phyloP scores from a whole-genome alignment of 2,888 invertebrate genomes.

The Campoletis raptor region DNA sequence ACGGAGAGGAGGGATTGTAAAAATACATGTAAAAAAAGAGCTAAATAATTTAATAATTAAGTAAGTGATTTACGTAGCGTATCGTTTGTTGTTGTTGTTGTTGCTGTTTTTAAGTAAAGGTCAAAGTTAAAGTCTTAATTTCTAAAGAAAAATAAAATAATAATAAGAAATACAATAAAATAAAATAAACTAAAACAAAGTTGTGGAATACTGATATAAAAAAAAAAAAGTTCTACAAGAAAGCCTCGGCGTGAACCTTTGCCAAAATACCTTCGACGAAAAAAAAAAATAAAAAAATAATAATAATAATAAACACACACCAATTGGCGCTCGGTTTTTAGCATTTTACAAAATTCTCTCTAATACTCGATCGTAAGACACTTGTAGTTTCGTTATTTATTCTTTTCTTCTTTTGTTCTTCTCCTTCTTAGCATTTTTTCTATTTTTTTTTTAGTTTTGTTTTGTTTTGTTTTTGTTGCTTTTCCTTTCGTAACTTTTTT shows the following conservation, averaged over 20 bases:
- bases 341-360: slow-evolving; percentile 61
- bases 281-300: neutral
- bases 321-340: slow-evolving; percentile 53
- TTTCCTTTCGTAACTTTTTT: slow-evolving; percentile 42
- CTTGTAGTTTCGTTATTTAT: slow-evolving; percentile 71
- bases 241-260: slow-evolving; percentile 81
- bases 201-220: slow-evolving; percentile 84
- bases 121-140: slow-evolving; percentile 77
- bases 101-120: slow-evolving; percentile 66
- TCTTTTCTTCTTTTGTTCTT: slow-evolving; percentile 39
- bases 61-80: slow-evolving; percentile 82
- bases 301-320: too few relatives aligned
- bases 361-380: slow-evolving; percentile 74
- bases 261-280: slow-evolving; percentile 72
- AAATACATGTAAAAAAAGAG: slow-evolving; percentile 81
- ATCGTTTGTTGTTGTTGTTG: slow-evolving; percentile 61
- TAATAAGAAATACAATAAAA: slow-evolving; percentile 67
- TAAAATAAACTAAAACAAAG: slow-evolving; percentile 80
- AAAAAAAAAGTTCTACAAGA: slow-evolving; percentile 75
- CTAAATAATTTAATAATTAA: slow-evolving; percentile 84
- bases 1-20: slow-evolving; percentile 72
- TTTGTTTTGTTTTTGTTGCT: slow-evolving; percentile 8
- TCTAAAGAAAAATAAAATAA: slow-evolving; percentile 74
- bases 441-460: slow-evolving; percentile 32
- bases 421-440: slow-evolving; percentile 44